A percentile compares a stretch with the other conserved stretches of the same genome.
Evolutionary conservation across 2,113 vertebrate species (phyloP).

Genomic region (Drymodes brunneopygia): DNA sequence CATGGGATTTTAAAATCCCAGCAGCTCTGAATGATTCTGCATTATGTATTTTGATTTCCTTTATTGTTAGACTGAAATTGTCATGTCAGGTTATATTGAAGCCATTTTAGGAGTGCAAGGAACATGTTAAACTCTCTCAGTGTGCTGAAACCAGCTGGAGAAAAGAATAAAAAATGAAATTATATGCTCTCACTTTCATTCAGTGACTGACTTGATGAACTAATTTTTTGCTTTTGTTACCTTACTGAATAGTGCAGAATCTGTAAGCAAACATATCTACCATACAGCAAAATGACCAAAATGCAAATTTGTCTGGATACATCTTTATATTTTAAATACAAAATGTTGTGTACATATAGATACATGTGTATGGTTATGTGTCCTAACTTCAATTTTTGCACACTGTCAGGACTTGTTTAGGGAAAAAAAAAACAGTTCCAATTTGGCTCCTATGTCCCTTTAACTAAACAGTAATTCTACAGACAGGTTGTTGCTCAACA

Average conservation of each 20-base stretch:
- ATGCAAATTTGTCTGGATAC: background rate
- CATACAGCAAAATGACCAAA: background rate
- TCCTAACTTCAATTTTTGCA: background rate
- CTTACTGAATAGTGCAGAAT: background rate
- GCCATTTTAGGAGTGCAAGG: background rate
- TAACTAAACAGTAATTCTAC: background rate
- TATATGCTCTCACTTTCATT: background rate
- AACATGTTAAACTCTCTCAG: background rate
- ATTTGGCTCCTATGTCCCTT: background rate
- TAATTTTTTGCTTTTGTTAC: background rate
- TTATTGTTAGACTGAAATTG: slow-evolving; percentile 19
- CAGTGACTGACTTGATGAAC: background rate
- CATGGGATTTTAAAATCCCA: slow-evolving; percentile 17
- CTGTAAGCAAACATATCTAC: background rate
- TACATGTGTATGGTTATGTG: background rate
- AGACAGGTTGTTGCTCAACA: background rate
- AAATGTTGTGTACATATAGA: background rate
- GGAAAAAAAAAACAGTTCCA: background rate
- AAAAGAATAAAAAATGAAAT: background rate
- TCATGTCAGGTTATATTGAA: background rate
- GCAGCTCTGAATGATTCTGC: background rate
- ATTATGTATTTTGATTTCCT: slow-evolving; percentile 32
- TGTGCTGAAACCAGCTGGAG: background rate
- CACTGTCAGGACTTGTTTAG: background rate
- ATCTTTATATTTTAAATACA: background rate